phyloP scores from a whole-genome alignment of 2,888 invertebrate species.

The Suillia variegata region DNA sequence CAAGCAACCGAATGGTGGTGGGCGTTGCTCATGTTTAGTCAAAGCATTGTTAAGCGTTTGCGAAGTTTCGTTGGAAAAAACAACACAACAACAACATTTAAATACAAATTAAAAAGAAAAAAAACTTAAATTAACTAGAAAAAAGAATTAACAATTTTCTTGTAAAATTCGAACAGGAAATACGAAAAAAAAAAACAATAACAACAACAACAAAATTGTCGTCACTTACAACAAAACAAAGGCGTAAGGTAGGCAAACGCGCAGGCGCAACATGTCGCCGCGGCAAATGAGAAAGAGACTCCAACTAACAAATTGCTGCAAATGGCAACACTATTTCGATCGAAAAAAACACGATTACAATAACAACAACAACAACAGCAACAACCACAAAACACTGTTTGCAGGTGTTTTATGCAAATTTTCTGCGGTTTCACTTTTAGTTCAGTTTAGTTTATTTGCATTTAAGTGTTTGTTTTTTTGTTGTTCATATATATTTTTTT shows the following conservation, averaged over 20 bases:
- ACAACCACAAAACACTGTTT: neutral
- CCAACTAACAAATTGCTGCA: neutral
- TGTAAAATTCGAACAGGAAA: neutral
- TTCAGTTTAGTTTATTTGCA: neutral
- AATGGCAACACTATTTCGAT: too few species aligned
- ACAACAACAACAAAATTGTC: neutral
- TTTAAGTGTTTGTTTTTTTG: neutral
- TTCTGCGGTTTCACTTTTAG: neutral
- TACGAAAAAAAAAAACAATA: neutral
- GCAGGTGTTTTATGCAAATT: conserved; percentile 12
- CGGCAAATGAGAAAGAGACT: too few species aligned
- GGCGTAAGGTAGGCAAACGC: too few species aligned
- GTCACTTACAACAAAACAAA: neutral
- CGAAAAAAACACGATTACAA: neutral
- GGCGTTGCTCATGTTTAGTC: neutral
- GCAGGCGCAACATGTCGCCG: neutral
- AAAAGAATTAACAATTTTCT: neutral
- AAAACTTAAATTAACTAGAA: neutral
- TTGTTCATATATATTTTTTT: too few species aligned
- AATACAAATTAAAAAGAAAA: neutral
- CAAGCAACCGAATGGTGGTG: conserved; percentile 2
- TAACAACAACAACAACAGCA: neutral
- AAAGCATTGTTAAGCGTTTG: neutral
- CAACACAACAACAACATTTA: neutral
- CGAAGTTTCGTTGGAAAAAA: too few species aligned